Evolutionary conservation across 2,113 vertebrate genomes (phyloP).

Genomic region (Microtus montanus): DNA sequence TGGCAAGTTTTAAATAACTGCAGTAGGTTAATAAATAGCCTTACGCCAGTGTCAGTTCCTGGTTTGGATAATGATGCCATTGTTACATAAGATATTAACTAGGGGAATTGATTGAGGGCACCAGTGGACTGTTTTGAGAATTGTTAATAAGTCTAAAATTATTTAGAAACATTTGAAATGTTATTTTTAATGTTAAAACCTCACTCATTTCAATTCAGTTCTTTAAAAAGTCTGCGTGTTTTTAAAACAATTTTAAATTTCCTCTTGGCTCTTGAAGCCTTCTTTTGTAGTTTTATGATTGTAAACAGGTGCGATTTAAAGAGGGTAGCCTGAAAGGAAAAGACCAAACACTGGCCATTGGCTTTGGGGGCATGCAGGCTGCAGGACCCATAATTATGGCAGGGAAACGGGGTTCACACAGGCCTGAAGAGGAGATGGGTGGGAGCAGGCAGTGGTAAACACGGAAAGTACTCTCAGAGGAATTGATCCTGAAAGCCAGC

Average conservation of each 20-base stretch:
- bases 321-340: neutral
- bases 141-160: neutral
- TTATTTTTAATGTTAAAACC: neutral
- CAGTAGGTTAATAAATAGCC: neutral
- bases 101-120: no score
- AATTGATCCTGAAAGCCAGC: neutral
- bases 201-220: neutral
- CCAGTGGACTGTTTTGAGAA: neutral
- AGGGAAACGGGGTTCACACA: no score
- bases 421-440: neutral
- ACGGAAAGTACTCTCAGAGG: rapidly evolving
- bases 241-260: neutral
- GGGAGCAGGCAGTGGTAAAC: rapidly evolving
- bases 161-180: neutral
- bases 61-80: neutral
- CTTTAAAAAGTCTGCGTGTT: neutral
- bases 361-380: neutral
- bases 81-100: neutral
- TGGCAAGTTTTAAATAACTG: neutral
- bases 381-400: neutral
- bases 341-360: neutral
- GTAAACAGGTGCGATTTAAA: neutral
- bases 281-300: neutral
- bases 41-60: rapidly evolving
- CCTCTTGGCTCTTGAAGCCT: neutral